Percentiles rank a stretch among this genome's conserved stretches.
phyloP scores from a whole-genome alignment of 2,113 vertebrate genomes.

The Grammomys dolichurus region DNA sequence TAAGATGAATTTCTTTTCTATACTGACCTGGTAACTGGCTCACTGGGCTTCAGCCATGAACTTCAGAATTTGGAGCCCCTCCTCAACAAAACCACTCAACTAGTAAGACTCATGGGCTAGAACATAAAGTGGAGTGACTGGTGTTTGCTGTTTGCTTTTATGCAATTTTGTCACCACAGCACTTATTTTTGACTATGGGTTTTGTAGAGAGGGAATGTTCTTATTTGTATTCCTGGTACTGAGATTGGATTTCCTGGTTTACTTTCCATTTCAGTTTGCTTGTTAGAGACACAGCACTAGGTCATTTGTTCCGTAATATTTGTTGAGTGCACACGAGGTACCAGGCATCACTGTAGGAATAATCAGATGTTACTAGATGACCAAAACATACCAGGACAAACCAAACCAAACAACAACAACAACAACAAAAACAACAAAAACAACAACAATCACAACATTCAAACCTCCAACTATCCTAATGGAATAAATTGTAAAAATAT shows the following conservation, averaged over 20 bases:
- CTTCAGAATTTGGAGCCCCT: not conserved
- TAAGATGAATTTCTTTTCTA: not conserved
- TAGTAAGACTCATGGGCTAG: not conserved
- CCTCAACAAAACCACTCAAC: rapidly evolving
- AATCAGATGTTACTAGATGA: not conserved
- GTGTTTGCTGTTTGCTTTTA: not conserved
- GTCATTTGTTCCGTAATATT: not conserved
- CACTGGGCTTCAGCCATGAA: not conserved
- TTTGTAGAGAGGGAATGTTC: not conserved
- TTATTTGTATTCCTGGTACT: not conserved
- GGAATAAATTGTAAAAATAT: not conserved
- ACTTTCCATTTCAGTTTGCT: not conserved
- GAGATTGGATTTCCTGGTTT: not conserved
- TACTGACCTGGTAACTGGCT: not conserved
- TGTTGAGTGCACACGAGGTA: not conserved
- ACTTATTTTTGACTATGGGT: not conserved
- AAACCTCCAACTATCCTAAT: not conserved
- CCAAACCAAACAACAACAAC: not conserved
- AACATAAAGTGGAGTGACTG: not conserved
- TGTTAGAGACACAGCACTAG: not conserved
- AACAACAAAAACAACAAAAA: not conserved
- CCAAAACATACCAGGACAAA: not conserved
- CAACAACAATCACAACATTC: not conserved
- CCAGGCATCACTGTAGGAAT: not conserved
- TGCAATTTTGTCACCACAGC: not conserved